Conservation (phyloP, 2,797 vertebrate species). For the Anniella stebbinsi region DNA sequence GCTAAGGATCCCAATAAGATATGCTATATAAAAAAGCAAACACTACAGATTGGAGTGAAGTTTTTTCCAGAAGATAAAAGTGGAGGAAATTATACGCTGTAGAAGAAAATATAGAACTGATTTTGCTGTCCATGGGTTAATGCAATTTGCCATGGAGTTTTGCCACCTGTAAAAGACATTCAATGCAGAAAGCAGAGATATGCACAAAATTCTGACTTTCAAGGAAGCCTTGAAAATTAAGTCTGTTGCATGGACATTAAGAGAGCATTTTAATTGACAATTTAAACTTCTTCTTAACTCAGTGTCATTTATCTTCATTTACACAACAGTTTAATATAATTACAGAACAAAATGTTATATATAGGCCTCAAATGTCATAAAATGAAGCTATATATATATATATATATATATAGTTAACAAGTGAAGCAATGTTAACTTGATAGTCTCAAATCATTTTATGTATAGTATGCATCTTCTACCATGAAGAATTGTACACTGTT, state of each 20-base stretch:
- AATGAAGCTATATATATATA: not conserved
- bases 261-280: slow-evolving; percentile 72
- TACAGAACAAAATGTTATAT: slow-evolving; percentile 44
- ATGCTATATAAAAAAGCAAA: slow-evolving; percentile 53
- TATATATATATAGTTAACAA: slow-evolving; percentile 34
- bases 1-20: not conserved
- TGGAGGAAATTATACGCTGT: slow-evolving; percentile 55
- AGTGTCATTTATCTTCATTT: slow-evolving; percentile 58
- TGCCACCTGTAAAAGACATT: slow-evolving; percentile 33
- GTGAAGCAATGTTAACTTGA: slow-evolving; percentile 38
- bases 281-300: slow-evolving; percentile 70
- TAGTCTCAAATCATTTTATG: not conserved
- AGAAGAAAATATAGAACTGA: slow-evolving; percentile 64
- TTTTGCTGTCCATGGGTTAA: slow-evolving; percentile 51
- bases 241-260: slow-evolving; percentile 69
- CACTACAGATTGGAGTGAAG: slow-evolving; percentile 58
- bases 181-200: not conserved
- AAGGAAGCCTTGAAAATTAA: slow-evolving; percentile 57
- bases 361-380: slow-evolving; percentile 41
- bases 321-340: slow-evolving; percentile 38
- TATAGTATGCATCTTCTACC: slow-evolving; percentile 25
- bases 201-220: not conserved
- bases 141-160: slow-evolving; percentile 66
- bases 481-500: slow-evolving; percentile 24
- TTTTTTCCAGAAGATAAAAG: slow-evolving; percentile 57